phyloP scores from a whole-genome alignment of 2,113 vertebrate species.

The Psittacus erithacus region DNA sequence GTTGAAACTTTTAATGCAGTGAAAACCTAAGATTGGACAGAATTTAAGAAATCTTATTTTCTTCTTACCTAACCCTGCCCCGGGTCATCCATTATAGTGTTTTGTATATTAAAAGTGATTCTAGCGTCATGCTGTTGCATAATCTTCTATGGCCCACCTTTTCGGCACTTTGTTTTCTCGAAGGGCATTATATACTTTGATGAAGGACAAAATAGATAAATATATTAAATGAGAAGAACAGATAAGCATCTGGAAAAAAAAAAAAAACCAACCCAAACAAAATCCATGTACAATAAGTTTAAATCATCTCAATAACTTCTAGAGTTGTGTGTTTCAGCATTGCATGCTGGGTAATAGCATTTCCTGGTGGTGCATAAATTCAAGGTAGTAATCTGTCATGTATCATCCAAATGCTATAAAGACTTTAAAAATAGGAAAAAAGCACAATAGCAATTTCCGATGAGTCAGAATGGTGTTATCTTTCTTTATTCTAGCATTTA shows the following conservation, averaged over 20 bases:
- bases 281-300: neutral
- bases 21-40: neutral
- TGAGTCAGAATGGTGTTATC: neutral
- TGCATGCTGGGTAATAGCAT: neutral
- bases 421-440: neutral
- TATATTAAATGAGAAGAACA: neutral
- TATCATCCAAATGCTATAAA: neutral
- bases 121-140: neutral
- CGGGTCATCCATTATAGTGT: neutral
- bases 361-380: neutral
- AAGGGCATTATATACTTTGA: neutral
- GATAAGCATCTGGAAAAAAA: neutral
- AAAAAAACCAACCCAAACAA: neutral
- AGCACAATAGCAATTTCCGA: neutral
- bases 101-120: neutral
- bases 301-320: neutral
- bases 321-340: neutral
- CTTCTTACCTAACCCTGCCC: neutral
- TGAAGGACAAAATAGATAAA: neutral
- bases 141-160: neutral
- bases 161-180: neutral
- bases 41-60: neutral
- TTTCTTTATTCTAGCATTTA: neutral
- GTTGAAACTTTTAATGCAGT: neutral
- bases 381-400: neutral